Percentiles rank a stretch among this genome's conserved stretches.
Conservation (phyloP, 2,888 invertebrate genomes). For the Sceliomorpha sp. region DNA sequence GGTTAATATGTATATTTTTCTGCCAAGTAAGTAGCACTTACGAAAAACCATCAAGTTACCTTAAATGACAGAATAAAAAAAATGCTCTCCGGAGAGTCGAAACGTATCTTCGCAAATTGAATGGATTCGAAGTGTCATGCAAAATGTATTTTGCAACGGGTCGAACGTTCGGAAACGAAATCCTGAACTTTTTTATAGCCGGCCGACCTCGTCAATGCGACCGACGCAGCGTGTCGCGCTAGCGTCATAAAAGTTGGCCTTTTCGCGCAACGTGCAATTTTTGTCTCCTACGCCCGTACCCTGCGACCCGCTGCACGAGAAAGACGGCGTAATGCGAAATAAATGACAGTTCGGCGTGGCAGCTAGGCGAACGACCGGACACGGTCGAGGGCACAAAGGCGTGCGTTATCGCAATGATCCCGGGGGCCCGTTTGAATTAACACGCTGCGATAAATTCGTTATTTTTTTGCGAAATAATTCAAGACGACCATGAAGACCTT, state of each 20-base stretch:
- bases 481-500: too few species aligned
- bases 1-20: too few species aligned
- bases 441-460: slow-evolving; percentile 5
- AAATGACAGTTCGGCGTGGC: slow-evolving; percentile 51
- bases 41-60: too few species aligned
- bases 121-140: slow-evolving; percentile 9
- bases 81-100: too few species aligned
- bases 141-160: slow-evolving; percentile 23
- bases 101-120: slow-evolving; percentile 1
- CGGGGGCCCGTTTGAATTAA: too few species aligned
- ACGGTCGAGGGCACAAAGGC: slow-evolving; percentile 50
- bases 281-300: slow-evolving; percentile 33
- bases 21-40: too few species aligned
- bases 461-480: too few species aligned
- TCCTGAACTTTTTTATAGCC: slow-evolving; percentile 50
- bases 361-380: slow-evolving; percentile 54
- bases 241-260: slow-evolving; percentile 52
- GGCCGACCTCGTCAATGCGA: slow-evolving; percentile 45
- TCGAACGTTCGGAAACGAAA: slow-evolving; percentile 42
- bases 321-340: slow-evolving; percentile 57
- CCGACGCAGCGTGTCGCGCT: slow-evolving; percentile 50
- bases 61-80: too few species aligned
- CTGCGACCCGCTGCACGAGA: slow-evolving; percentile 48
- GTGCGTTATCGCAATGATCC: slow-evolving; percentile 51
- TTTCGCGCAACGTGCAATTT: slow-evolving; percentile 52